Evolutionary conservation across 2,113 vertebrate species (phyloP).

Genomic region (Natator depressus): DNA sequence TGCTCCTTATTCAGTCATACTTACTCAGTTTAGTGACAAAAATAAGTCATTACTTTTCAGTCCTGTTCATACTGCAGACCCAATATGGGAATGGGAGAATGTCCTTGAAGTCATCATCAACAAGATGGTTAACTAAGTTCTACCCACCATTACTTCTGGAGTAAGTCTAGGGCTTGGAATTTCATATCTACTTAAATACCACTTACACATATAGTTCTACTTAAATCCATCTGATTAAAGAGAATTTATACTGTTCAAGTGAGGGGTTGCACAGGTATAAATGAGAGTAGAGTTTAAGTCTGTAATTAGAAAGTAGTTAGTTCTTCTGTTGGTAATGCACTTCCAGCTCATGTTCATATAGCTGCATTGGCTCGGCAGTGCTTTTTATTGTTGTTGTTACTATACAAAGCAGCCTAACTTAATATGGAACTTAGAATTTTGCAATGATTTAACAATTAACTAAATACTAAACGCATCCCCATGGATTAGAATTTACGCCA

Average conservation of each 20-base stretch:
- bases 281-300: neutral
- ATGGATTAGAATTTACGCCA: neutral
- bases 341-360: neutral
- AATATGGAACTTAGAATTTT: neutral
- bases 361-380: neutral
- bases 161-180: neutral
- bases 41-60: neutral
- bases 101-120: neutral
- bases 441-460: neutral
- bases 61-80: neutral
- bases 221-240: neutral
- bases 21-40: neutral
- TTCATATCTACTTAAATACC: neutral
- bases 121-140: neutral
- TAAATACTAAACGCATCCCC: neutral
- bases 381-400: neutral
- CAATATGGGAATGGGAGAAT: neutral
- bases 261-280: neutral
- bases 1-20: neutral
- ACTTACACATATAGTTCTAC: neutral
- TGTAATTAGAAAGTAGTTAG: neutral
- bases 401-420: neutral
- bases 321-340: neutral
- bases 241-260: neutral
- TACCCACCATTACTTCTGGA: neutral